A percentile compares a stretch with the other conserved stretches of the same genome.
phyloP scores from a whole-genome alignment of 2,797 vertebrate genomes.

The Lemur catta region DNA sequence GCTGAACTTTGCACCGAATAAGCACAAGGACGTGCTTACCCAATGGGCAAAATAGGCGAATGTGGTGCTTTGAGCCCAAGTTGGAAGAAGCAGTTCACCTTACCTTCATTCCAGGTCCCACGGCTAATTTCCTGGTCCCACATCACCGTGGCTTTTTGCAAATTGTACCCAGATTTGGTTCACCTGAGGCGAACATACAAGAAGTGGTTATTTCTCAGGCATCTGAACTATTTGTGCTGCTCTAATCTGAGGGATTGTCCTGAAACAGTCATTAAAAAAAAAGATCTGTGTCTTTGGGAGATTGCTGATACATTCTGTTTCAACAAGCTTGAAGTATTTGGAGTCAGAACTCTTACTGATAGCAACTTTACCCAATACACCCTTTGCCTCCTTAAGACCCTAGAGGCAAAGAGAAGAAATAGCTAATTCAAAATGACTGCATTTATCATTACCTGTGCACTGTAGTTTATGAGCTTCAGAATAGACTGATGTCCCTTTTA shows the following conservation, averaged over 20 bases:
- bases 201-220: not conserved
- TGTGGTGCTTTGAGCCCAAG: not conserved
- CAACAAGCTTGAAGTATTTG: not conserved
- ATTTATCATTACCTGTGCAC: not conserved
- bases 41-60: not conserved
- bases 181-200: not conserved
- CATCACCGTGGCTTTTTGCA: not conserved
- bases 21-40: not conserved
- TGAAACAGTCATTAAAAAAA: not conserved
- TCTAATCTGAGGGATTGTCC: not conserved
- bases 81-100: not conserved
- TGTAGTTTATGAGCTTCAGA: not conserved
- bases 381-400: not conserved
- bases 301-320: not conserved
- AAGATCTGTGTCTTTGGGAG: not conserved
- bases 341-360: not conserved
- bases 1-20: not conserved
- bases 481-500: not conserved
- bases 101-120: not conserved
- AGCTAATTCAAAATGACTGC: not conserved
- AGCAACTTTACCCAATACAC: not conserved
- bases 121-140: not conserved
- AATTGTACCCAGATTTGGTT: not conserved
- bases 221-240: not conserved
- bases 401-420: not conserved